Evolutionary conservation across 2,113 vertebrate genomes (phyloP).

Genomic region (Genyomyrus donnyi): DNA sequence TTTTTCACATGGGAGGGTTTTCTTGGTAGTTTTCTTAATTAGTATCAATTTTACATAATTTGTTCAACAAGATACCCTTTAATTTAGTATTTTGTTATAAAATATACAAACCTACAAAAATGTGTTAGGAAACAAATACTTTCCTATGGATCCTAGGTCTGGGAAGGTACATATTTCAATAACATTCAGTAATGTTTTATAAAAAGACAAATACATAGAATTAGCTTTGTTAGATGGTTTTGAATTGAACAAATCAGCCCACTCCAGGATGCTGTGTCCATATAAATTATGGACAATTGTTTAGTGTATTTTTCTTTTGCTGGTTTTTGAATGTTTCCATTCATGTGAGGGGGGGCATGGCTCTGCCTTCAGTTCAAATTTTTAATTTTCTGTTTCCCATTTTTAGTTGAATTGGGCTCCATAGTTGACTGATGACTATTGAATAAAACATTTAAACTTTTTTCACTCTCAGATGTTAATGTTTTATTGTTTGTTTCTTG

Average conservation of each 20-base stretch:
- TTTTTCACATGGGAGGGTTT: background rate
- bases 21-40: background rate
- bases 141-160: background rate
- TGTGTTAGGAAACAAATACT: background rate
- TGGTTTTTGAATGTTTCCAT: background rate
- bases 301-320: background rate
- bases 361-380: background rate
- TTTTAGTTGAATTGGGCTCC: background rate
- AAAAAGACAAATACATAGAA: background rate
- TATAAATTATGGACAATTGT: background rate
- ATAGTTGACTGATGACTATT: background rate
- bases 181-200: background rate
- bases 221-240: background rate
- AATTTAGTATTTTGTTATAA: background rate
- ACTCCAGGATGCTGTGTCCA: background rate
- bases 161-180: background rate
- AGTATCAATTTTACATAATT: background rate
- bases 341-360: background rate
- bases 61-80: background rate
- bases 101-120: background rate
- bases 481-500: background rate
- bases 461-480: background rate
- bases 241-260: background rate
- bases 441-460: background rate
- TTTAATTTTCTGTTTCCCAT: background rate